Conservation (phyloP, 2,797 vertebrate species). For the Mormyrus hasselquistii region DNA sequence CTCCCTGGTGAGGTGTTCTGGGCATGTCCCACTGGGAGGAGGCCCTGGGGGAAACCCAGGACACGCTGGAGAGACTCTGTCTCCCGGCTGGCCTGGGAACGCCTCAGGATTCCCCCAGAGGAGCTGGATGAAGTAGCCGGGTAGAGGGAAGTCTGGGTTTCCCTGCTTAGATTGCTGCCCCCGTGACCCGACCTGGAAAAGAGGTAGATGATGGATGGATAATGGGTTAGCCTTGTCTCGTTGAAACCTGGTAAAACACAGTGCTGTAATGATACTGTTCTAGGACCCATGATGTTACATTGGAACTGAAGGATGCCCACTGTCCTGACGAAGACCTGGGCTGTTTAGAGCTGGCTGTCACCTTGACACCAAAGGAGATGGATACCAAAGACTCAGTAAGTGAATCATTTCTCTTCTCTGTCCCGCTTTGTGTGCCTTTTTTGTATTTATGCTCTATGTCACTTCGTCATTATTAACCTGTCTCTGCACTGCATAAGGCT, state of each 20-base stretch:
- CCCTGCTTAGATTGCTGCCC: no score
- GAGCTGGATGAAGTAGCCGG: no score
- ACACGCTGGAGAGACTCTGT: no score
- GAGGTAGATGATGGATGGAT: no score
- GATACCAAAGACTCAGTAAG: slow-evolving; percentile 78
- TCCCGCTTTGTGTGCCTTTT: neutral
- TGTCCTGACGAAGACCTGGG: slow-evolving; percentile 84
- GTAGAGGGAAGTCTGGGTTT: no score
- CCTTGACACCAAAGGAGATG: slow-evolving; percentile 74
- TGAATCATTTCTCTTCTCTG: slow-evolving; percentile 21
- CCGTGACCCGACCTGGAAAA: no score
- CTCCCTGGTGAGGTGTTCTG: no score
- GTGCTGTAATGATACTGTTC: slow-evolving; percentile 23
- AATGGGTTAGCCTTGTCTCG: neutral
- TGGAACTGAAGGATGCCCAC: slow-evolving; percentile 83
- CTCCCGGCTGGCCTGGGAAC: no score
- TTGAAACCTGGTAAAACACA: neutral
- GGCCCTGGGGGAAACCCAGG: no score
- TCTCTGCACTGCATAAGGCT: neutral
- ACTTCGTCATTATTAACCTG: neutral
- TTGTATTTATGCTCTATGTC: neutral
- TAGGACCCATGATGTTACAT: slow-evolving; percentile 75
- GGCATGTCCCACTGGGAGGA: no score
- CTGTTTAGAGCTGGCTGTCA: slow-evolving; percentile 69
- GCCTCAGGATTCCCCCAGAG: no score